These are phyloP conservation scores for Sphenopsis melanotis DNA, from an alignment of 2,797 vertebrate species.

Conservation along the genomic window DNA sequence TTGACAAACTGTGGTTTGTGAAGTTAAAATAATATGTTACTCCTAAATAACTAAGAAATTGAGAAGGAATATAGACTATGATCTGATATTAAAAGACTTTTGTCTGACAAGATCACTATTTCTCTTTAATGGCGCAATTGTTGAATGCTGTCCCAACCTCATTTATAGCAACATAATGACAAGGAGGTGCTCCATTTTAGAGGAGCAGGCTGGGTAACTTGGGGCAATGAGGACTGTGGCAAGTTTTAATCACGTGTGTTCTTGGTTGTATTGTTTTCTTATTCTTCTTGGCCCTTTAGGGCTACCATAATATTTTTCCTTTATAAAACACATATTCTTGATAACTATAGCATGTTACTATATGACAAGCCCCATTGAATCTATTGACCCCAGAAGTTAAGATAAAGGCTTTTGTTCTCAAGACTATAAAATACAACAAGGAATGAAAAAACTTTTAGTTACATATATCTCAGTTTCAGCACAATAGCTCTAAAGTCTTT, in stretches of 20 bases:
- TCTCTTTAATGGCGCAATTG: rapidly evolving
- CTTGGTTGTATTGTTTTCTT: not conserved
- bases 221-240: too few relatives aligned
- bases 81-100: not conserved
- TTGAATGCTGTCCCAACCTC: not conserved
- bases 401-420: not conserved
- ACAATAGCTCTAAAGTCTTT: rapidly evolving
- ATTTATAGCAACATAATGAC: not conserved
- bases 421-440: not conserved
- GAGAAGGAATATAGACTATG: not conserved
- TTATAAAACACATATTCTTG: not conserved
- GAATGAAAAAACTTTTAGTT: not conserved
- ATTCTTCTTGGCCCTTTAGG: not conserved
- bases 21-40: not conserved
- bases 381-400: not conserved
- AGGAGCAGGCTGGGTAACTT: not conserved
- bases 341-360: not conserved
- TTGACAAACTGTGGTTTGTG: not conserved
- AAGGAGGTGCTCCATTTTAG: not conserved
- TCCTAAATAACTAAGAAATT: not conserved
- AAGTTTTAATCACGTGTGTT: not conserved
- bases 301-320: not conserved
- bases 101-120: not conserved
- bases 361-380: not conserved
- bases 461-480: not conserved